Conservation (phyloP, 2,888 invertebrate genomes). For the Dicyrtoma fusca region DNA sequence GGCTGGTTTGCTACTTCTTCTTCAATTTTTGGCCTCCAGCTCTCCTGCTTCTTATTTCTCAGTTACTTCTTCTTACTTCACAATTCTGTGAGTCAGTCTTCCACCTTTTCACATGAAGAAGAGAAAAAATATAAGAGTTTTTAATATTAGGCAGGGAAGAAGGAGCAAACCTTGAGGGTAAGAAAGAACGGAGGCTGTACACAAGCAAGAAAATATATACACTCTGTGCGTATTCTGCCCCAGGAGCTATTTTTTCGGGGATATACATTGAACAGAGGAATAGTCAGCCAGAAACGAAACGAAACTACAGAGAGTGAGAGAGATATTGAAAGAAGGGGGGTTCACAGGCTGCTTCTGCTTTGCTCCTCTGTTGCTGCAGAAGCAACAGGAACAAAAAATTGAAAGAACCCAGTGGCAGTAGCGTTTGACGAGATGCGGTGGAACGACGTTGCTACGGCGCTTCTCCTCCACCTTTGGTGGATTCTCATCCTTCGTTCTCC, state of each 20-base stretch:
- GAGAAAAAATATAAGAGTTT: slow-evolving; percentile 33
- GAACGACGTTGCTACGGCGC: slow-evolving; percentile 22
- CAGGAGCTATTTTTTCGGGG: slow-evolving; percentile 29
- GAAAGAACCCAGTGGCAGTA: slow-evolving; percentile 33
- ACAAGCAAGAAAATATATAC: neutral
- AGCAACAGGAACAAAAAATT: slow-evolving; percentile 37
- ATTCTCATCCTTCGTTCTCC: slow-evolving; percentile 33
- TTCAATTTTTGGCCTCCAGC: slow-evolving; percentile 31
- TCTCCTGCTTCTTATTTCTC: slow-evolving; percentile 25
- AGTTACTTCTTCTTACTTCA: slow-evolving; percentile 17
- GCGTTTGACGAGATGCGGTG: slow-evolving; percentile 36
- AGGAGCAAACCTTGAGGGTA: slow-evolving; percentile 30
- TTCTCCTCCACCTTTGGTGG: slow-evolving; percentile 34
- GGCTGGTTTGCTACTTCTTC: slow-evolving; percentile 28
- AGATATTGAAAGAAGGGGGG: slow-evolving; percentile 22
- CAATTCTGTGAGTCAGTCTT: slow-evolving; percentile 11
- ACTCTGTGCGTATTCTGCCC: slow-evolving; percentile 25
- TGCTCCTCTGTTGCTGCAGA: slow-evolving; percentile 12
- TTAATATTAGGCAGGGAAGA: slow-evolving; percentile 32
- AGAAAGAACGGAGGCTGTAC: slow-evolving; percentile 25
- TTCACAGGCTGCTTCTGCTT: slow-evolving; percentile 27
- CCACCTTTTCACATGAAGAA: slow-evolving; percentile 23
- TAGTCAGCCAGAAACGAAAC: slow-evolving; percentile 13
- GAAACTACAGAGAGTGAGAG: slow-evolving; percentile 6
- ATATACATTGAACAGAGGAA: slow-evolving; percentile 10